Evolutionary conservation across 2,797 vertebrate genomes (phyloP), one percentile per base, ranked within the genome.

Genomic region (Streptopelia turtur): DNA sequence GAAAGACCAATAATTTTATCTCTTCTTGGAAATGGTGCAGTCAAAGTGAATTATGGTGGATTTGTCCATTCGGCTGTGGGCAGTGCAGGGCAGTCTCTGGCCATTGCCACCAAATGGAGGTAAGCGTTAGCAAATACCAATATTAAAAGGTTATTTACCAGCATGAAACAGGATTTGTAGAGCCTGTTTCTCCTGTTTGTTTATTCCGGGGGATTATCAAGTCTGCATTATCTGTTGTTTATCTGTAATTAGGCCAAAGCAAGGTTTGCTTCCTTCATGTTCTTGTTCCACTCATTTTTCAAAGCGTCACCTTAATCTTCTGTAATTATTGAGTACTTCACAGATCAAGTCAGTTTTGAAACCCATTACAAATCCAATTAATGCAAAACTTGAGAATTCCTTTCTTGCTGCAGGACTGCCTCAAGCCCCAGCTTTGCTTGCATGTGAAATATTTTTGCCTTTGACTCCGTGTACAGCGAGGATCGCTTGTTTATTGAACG

Each of bases 341-440:
- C 95, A 83, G 65, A 49, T n/a, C 72, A 41, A 60, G 64, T 10
- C 30, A 60, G 60, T 89, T 97, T 95, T 94, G 92, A 89, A 95
- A 79, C 16, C 83, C 79, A 55, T 89, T 95, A 92, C 95, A 96
- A 96, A 95, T 64, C 92, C 94, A 96, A 94, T 97, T 96, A 96
- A 96, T 82, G 87, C 89, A 83, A 76, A 93, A 94, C 69, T 88
- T 71, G 81, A 95, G 89, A 71, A 52, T 83, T 66, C 81, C 57
- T 74, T 59, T 91, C 88, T 74, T 45, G 74, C 72, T 72, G 63
- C 79, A 92, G 83, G 74, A 79, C 84, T 80, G 94, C 92, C 91
- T 24, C 39, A 55, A 95, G 80, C 92, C 82, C 55, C 78, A 30
- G 55, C 83, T 90, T 72, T 82, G 43, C 75, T 90, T 16, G 88